Percentiles rank a stretch among this genome's conserved stretches.
Evolutionary conservation across 2,888 invertebrate species (phyloP).

Genomic region (Cylloceria caligata): DNA sequence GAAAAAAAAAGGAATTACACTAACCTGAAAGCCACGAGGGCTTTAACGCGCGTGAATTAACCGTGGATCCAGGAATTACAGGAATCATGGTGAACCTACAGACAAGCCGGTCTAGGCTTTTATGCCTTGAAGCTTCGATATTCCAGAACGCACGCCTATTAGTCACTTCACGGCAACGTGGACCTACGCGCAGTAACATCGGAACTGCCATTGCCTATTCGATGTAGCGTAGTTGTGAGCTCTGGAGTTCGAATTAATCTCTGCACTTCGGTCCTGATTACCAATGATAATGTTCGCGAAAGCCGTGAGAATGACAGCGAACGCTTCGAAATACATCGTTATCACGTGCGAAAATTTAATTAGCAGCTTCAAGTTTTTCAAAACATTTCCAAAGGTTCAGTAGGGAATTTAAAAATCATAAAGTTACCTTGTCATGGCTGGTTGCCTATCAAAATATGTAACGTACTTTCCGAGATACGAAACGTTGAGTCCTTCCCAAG

Average conservation of each 20-base stretch:
- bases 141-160: constrained; percentile 47
- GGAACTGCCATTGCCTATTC: constrained; percentile 25
- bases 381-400: too few species aligned
- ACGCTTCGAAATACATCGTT: background rate
- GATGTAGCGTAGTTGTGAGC: background rate
- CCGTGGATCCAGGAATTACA: constrained; percentile 44
- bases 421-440: too few species aligned
- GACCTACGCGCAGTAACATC: constrained; percentile 9
- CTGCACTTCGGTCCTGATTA: constrained; percentile 55
- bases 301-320: background rate
- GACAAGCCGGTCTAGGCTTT: constrained; percentile 21
- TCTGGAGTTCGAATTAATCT: constrained; percentile 41
- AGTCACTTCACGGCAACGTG: constrained; percentile 39
- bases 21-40: constrained; percentile 41
- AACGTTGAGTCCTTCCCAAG: too few species aligned
- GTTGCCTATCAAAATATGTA: too few species aligned
- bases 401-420: too few species aligned
- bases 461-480: too few species aligned
- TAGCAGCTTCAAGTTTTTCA: too few species aligned
- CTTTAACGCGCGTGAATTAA: constrained; percentile 40
- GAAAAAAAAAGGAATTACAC: constrained; percentile 23
- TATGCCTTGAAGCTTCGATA: constrained; percentile 50
- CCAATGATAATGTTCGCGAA: constrained; percentile 52
- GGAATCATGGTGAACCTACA: constrained; percentile 32
- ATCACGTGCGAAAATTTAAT: background rate